Evolutionary conservation across 92 coral and sea anemone genomes (phyloP).

Genomic region (Porites rus): DNA sequence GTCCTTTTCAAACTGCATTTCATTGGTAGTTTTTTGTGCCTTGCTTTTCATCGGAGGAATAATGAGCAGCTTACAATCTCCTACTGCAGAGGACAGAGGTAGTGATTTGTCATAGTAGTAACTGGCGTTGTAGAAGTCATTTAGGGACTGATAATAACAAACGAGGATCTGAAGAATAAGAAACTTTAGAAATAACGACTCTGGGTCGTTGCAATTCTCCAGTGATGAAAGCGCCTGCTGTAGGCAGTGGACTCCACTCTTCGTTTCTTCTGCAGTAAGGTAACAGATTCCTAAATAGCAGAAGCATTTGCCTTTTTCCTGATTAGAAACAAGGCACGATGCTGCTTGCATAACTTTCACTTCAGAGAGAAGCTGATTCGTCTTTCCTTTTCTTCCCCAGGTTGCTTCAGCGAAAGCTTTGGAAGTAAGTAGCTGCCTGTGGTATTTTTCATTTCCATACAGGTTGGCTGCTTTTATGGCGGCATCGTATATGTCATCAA

Average conservation of each 20-base stretch:
- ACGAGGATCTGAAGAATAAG: background rate
- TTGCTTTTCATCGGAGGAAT: too few species aligned
- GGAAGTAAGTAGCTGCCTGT: background rate
- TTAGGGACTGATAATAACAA: background rate
- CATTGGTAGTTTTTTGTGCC: too few species aligned
- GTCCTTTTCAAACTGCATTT: too few species aligned
- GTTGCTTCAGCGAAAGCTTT: background rate
- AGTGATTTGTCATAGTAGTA: too few species aligned
- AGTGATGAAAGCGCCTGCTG: background rate
- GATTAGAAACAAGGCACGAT: background rate
- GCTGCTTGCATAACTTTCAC: background rate
- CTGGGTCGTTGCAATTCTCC: background rate
- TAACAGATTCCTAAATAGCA: slow-evolving; percentile 42
- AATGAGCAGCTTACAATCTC: too few species aligned
- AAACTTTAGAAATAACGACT: background rate
- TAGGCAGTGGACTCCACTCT: slow-evolving; percentile 1
- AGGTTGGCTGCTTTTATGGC: slow-evolving; percentile 18
- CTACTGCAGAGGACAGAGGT: too few species aligned
- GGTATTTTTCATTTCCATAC: background rate
- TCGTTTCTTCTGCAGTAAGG: background rate
- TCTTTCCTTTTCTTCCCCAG: background rate
- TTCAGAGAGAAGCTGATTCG: background rate
- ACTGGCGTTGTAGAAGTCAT: too few species aligned
- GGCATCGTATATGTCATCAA: slow-evolving; percentile 5
- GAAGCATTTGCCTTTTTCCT: slow-evolving; percentile 8